These are phyloP conservation scores for Calycopis cecrops DNA, from an alignment of 1,140 invertebrate genomes.

Conservation along the genomic window DNA sequence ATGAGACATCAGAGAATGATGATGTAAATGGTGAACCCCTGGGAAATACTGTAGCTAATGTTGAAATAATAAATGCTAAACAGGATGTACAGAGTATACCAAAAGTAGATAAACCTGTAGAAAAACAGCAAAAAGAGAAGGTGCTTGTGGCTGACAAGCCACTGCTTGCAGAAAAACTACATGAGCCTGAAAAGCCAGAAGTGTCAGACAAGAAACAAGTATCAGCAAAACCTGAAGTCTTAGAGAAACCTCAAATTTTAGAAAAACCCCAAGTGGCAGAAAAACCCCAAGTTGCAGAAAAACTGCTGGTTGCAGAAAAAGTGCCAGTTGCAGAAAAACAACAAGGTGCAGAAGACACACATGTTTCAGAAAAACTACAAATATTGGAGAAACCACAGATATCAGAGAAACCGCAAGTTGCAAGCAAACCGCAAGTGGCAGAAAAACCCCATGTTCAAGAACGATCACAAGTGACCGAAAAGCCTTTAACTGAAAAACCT, in stretches of 20 bases:
- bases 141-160: conserved; percentile 8
- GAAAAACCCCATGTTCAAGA: conserved; percentile 33
- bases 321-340: conserved; percentile 34
- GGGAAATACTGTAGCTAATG: background rate
- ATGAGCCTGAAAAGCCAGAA: background rate
- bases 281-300: conserved; percentile 36
- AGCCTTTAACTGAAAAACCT: conserved; percentile 47
- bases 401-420: conserved; percentile 31
- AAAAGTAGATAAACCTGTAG: background rate
- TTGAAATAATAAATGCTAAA: background rate
- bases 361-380: conserved; percentile 28
- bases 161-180: conserved; percentile 9
- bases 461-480: conserved; percentile 43
- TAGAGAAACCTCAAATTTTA: conserved; percentile 23
- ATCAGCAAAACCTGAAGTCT: conserved; percentile 24
- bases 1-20: conserved; percentile 24
- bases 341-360: conserved; percentile 34
- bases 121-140: conserved; percentile 9
- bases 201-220: conserved; percentile 28
- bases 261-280: conserved; percentile 24
- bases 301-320: conserved; percentile 32
- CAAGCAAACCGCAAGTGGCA: conserved; percentile 36
- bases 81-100: conserved; percentile 17
- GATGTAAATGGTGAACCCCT: background rate
- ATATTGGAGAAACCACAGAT: conserved; percentile 32